Evolutionary conservation across 2,888 invertebrate genomes (phyloP), one percentile per base, ranked within the genome.

Genomic region (Hydroisotoma schaefferi): DNA sequence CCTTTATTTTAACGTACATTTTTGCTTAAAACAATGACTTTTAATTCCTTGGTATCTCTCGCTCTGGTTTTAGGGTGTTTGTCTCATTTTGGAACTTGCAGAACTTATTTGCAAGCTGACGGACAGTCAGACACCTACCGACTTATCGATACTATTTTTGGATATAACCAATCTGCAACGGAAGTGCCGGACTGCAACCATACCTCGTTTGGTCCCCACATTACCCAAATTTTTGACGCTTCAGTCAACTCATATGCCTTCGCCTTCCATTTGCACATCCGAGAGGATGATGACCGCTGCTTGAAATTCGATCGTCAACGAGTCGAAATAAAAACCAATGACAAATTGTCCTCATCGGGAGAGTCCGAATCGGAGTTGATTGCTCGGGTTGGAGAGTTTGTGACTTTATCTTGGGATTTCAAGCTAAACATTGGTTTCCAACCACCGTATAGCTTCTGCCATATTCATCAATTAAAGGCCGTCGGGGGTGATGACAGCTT

Each of bases 151-250:
- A 33, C 37, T 15, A 63, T 63, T 22, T 51, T 69, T 8, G 69
- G 67, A n/a, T 63, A 57, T 5, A 27, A 12, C 3, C 18, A 33
- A 10, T 59, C 57, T 15, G 59, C 65, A 1, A 40, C 57, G 10
- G 66, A 69, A 55, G 59, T 65, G 5, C 69, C 69, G 1, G 69
- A 69, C 33, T 69, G 69, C 44, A 57, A 54, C 27, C 69, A 69
- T 55, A 53, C 51, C 23, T 23, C 20, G 12, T 57, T 61, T 18
- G 55, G 48, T n/a, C 55, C 48, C 22, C 69, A 69, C 55, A 69
- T 69, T 27, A 51, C 56, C 10, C 63, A 63, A 57, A 46, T 33
- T 6, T 26, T 48, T 2, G 69, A 69, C 27, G 23, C 55, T 1
- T 6, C 43, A 5, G 44, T 68, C 1, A 57, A 61, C 22, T 10